A percentile compares a stretch with the other conserved stretches of the same genome.
phyloP scores from a whole-genome alignment of 2,888 invertebrate species.

The Panopea generosa region DNA sequence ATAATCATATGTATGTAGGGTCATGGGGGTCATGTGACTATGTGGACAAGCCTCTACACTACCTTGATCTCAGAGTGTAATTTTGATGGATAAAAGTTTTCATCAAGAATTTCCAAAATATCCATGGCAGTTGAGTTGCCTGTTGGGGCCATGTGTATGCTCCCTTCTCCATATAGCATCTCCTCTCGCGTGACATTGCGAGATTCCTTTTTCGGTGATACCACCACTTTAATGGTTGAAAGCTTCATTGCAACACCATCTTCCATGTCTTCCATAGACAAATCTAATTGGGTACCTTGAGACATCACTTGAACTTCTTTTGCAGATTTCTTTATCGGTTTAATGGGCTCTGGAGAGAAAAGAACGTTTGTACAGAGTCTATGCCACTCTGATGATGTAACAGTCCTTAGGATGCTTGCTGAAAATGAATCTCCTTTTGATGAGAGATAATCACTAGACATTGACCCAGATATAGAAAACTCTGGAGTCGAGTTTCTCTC shows the following conservation, averaged over 20 bases:
- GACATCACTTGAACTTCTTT: background rate
- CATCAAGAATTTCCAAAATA: background rate
- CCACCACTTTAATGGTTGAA: constrained; percentile 33
- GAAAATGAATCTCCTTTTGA: constrained; percentile 47
- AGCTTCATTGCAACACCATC: background rate
- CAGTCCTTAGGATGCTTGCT: constrained; percentile 45
- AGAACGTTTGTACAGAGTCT: constrained; percentile 36
- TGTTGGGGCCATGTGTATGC: constrained; percentile 14
- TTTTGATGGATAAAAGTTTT: no score
- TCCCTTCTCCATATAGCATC: constrained; percentile 53
- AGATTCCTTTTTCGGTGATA: constrained; percentile 54
- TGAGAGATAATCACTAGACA: constrained; percentile 14
- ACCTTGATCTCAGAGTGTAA: no score
- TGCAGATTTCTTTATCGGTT: background rate
- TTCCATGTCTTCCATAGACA: background rate
- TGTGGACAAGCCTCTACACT: no score
- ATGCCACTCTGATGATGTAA: constrained; percentile 52
- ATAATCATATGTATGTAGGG: no score
- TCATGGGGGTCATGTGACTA: no score
- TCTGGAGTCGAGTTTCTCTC: no score
- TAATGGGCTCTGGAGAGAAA: constrained; percentile 20
- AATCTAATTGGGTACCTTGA: background rate
- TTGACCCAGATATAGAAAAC: constrained; percentile 31
- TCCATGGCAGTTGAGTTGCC: constrained; percentile 26
- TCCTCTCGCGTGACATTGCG: constrained; percentile 45